Conservation (phyloP, 2,888 invertebrate species). For the Euproctis similis region DNA sequence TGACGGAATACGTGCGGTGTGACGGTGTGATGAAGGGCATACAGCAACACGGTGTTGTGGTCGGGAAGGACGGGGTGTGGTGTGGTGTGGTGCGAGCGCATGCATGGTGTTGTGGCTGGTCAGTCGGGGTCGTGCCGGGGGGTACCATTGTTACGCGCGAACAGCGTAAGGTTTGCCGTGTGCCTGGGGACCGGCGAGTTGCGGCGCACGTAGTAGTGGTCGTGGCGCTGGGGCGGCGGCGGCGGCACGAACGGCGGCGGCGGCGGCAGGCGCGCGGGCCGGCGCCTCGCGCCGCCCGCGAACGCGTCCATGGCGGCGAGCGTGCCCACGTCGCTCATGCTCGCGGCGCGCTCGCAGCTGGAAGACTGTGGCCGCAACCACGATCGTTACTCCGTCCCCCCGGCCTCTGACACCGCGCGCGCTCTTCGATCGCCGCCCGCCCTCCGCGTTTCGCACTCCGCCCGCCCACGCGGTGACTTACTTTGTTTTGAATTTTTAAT, state of each 20-base stretch:
- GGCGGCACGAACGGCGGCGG: conserved; percentile 69
- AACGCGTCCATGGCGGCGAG: conserved; percentile 73
- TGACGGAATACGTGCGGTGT: too few species aligned
- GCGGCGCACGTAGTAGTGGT: conserved; percentile 71
- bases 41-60: too few species aligned
- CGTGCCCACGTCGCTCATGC: conserved; percentile 74
- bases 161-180: conserved; percentile 61
- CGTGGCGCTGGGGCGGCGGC: conserved; percentile 65
- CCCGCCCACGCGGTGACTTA: conserved; percentile 59
- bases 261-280: conserved; percentile 65
- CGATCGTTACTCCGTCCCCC: conserved; percentile 55
- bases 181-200: conserved; percentile 66
- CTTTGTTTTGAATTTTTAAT: conserved; percentile 75
- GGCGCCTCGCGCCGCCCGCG: conserved; percentile 70
- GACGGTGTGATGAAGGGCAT: conserved; percentile 19
- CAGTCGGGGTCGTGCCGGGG: conserved; percentile 11
- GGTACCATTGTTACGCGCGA: conserved; percentile 66
- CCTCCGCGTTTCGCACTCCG: conserved; percentile 54
- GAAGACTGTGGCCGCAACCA: conserved; percentile 63
- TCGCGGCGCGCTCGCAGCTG: conserved; percentile 69
- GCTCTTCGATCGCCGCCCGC: conserved; percentile 70
- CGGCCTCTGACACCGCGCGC: conserved; percentile 59
- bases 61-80: too few species aligned
- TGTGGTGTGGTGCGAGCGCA: too few species aligned
- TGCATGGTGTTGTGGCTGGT: conserved; percentile 9